These are phyloP conservation scores for Heterotilapia buettikoferi DNA, from an alignment of 2,113 vertebrate genomes.

Conservation along the genomic window DNA sequence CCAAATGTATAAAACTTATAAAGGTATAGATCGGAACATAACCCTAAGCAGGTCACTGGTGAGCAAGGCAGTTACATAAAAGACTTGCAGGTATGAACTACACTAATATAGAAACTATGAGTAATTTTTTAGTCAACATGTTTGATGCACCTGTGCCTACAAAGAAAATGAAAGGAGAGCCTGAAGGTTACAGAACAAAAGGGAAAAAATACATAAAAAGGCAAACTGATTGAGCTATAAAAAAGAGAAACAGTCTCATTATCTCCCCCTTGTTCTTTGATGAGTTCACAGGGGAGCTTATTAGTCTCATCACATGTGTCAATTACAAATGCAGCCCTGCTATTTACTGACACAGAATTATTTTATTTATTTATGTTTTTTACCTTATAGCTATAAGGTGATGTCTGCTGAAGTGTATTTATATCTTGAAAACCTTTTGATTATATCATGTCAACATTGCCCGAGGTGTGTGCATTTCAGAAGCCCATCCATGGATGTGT, in stretches of 20 bases:
- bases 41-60: not conserved
- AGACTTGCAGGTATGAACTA: not conserved
- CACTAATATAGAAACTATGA: not conserved
- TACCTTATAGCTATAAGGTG: not conserved
- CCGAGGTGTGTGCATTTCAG: not conserved
- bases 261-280: slow-evolving; percentile 63
- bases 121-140: not conserved
- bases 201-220: not conserved
- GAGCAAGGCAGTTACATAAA: not conserved
- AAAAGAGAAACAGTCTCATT: slow-evolving; percentile 60
- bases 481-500: not conserved
- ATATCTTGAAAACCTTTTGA: not conserved
- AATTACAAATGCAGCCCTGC: slow-evolving; percentile 50
- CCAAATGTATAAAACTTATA: not conserved
- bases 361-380: slow-evolving; percentile 2
- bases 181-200: slow-evolving; percentile 24
- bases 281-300: slow-evolving; percentile 70
- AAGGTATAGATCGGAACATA: not conserved
- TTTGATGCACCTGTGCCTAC: not conserved
- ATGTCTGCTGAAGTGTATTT: not conserved
- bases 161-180: not conserved
- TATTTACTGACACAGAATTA: slow-evolving; percentile 2
- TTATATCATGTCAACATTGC: slow-evolving; percentile 15
- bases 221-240: slow-evolving; percentile 49
- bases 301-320: slow-evolving; percentile 63